Conservation (phyloP, 2,888 invertebrate genomes). For the Dicranocentrus wangi region DNA sequence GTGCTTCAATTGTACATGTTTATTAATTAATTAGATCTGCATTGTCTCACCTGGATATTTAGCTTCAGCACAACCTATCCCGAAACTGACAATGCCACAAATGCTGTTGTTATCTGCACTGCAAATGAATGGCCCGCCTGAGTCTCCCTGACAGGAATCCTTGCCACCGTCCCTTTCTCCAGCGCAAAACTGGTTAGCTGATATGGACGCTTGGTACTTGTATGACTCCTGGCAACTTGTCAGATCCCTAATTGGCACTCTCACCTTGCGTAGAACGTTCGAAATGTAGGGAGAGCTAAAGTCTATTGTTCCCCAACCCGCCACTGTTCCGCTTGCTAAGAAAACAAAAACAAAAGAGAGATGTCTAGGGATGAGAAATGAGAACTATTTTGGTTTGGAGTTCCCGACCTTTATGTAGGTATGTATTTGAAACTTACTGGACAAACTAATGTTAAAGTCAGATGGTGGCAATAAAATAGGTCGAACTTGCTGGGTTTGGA, state of each 20-base stretch:
- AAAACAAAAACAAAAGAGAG: too few relatives aligned
- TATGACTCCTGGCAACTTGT: background rate
- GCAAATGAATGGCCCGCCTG: constrained; percentile 43
- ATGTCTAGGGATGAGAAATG: too few relatives aligned
- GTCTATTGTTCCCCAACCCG: constrained; percentile 36
- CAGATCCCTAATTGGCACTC: constrained; percentile 23
- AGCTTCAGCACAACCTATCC: constrained; percentile 19
- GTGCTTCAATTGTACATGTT: too few relatives aligned
- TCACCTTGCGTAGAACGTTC: constrained; percentile 22
- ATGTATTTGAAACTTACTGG: background rate
- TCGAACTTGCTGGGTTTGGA: background rate
- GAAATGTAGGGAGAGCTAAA: background rate
- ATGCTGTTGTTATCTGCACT: background rate
- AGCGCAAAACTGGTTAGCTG: constrained; percentile 29
- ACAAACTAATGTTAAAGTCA: background rate
- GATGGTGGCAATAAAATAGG: background rate
- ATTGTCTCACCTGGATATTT: too few relatives aligned
- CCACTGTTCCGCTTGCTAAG: constrained; percentile 17
- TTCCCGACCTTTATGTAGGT: too few relatives aligned
- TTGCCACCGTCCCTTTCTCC: background rate
- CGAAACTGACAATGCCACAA: constrained; percentile 45
- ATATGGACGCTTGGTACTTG: background rate
- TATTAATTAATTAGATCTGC: too few relatives aligned
- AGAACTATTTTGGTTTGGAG: too few relatives aligned
- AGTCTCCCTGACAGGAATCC: constrained; percentile 52